These are phyloP conservation scores for Euwallacea similis DNA, from an alignment of 1,140 invertebrate species.

Conservation along the genomic window DNA sequence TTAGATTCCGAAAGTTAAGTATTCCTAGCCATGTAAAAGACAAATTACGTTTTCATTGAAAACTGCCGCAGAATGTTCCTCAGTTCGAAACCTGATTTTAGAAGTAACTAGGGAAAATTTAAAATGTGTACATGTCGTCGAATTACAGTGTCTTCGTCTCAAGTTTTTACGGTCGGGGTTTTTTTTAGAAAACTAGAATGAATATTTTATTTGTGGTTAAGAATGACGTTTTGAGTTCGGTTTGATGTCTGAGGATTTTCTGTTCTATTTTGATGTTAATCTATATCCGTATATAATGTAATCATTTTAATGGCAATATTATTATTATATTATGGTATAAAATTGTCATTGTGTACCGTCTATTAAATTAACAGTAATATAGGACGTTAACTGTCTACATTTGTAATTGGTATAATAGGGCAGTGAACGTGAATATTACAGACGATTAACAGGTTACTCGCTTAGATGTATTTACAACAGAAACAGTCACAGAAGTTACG, in stretches of 20 bases:
- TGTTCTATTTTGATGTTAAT: slow-evolving; percentile 40
- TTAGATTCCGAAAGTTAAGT: neutral
- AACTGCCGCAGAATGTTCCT: too few relatives aligned
- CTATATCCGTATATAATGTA: slow-evolving; percentile 32
- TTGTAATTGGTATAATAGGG: neutral
- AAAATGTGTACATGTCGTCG: slow-evolving; percentile 31
- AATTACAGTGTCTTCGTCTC: slow-evolving; percentile 25
- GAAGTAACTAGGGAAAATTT: neutral
- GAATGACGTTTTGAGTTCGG: slow-evolving; percentile 20
- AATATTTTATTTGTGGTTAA: slow-evolving; percentile 26
- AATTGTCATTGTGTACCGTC: slow-evolving; percentile 3
- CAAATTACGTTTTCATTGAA: too few relatives aligned
- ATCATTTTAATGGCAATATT: slow-evolving; percentile 27
- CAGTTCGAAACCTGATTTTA: neutral
- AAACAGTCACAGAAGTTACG: neutral
- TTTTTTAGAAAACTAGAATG: slow-evolving; percentile 8
- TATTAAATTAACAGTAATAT: neutral
- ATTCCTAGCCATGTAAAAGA: neutral
- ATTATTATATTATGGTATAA: neutral
- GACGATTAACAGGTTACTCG: neutral
- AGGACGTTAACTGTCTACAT: neutral
- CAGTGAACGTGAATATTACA: neutral
- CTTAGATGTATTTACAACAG: neutral
- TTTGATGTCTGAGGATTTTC: slow-evolving; percentile 41
- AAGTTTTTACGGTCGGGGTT: slow-evolving; percentile 31